Evolutionary conservation across 2,797 vertebrate species (phyloP).

Genomic region (Scarus forsteni): DNA sequence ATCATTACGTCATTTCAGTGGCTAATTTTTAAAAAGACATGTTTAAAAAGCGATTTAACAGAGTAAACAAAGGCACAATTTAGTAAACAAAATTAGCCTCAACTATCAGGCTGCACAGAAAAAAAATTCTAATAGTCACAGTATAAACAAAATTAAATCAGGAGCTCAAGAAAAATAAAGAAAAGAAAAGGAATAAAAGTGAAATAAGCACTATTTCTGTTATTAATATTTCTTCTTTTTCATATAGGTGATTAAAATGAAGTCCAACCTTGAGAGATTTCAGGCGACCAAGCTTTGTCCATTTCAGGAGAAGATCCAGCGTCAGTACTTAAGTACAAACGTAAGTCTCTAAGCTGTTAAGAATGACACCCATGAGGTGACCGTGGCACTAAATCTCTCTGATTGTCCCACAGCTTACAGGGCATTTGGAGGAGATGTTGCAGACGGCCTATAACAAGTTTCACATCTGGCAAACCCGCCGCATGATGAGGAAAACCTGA

Average conservation of each 20-base stretch:
- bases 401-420: constrained; percentile 87
- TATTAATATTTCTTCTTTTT: constrained; percentile 10
- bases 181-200: no score
- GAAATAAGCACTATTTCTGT: background rate
- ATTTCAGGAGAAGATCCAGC: constrained; percentile 97
- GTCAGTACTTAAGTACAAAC: constrained; percentile 97
- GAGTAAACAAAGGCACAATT: no score
- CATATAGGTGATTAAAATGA: constrained; percentile 95
- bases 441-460: constrained; percentile 97
- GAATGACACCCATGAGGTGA: background rate
- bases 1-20: no score
- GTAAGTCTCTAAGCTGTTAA: constrained; percentile 81
- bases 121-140: no score
- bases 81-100: no score
- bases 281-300: constrained; percentile 95
- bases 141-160: no score
- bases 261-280: constrained; percentile 96
- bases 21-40: no score
- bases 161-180: no score
- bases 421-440: constrained; percentile 98
- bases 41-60: no score
- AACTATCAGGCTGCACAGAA: no score
- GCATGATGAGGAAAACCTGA: constrained; percentile 98
- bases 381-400: constrained; percentile 9
- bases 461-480: constrained; percentile 95